These are phyloP conservation scores for Chionomys nivalis DNA, from an alignment of 2,113 vertebrate species.

Conservation along the genomic window DNA sequence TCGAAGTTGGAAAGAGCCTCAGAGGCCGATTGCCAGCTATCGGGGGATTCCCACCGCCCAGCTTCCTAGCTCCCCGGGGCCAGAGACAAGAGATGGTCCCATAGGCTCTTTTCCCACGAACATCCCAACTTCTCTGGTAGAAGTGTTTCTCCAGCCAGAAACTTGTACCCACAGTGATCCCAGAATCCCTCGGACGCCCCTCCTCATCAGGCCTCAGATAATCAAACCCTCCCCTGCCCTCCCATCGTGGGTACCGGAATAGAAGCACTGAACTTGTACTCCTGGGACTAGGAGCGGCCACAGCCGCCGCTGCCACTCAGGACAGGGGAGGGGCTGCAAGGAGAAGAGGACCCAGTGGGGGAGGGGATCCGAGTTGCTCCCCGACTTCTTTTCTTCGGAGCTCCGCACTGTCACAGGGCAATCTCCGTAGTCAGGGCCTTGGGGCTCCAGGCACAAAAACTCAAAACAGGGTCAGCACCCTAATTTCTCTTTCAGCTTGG, in stretches of 20 bases:
- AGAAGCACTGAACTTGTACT: slow-evolving; percentile 38
- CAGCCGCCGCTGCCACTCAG: slow-evolving; percentile 72
- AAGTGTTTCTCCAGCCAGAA: not conserved
- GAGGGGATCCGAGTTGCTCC: not conserved
- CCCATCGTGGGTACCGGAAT: slow-evolving; percentile 53
- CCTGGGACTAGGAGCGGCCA: slow-evolving; percentile 1
- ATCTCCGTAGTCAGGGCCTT: not conserved
- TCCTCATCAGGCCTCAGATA: not conserved
- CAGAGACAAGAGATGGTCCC: not conserved
- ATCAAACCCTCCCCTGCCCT: not conserved
- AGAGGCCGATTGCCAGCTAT: not conserved
- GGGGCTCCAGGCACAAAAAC: not conserved
- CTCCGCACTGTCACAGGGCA: not conserved
- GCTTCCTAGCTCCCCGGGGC: not conserved
- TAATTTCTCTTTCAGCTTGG: not conserved
- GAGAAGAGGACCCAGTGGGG: not conserved
- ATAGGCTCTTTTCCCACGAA: not conserved
- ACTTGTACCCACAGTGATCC: not conserved
- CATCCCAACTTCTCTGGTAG: not conserved
- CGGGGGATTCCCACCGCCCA: not conserved
- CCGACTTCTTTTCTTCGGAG: not conserved
- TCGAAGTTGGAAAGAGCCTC: not conserved
- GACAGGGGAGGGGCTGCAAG: not conserved
- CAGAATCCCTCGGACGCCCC: not conserved
- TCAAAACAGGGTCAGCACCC: not conserved